Evolutionary conservation across 2,113 vertebrate species (phyloP).

Genomic region (Rhipidura dahli): DNA sequence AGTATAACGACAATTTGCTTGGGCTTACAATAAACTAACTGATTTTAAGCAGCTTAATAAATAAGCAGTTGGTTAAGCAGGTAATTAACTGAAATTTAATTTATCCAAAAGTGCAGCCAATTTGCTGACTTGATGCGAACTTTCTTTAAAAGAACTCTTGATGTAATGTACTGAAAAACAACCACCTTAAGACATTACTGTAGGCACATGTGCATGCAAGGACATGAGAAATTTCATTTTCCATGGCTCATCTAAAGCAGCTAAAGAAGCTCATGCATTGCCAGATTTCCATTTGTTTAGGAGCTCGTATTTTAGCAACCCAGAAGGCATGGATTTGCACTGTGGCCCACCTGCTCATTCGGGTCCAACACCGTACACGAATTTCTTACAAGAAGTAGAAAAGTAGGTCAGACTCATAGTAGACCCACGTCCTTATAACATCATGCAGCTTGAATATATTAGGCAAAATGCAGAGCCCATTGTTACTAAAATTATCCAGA

Average conservation of each 20-base stretch:
- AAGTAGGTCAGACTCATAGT: not conserved
- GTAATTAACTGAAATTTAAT: not conserved
- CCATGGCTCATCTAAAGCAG: not conserved
- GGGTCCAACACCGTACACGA: not conserved
- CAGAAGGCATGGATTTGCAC: not conserved
- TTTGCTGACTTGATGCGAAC: not conserved
- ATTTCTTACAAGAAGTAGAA: not conserved
- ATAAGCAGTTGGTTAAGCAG: constrained; percentile 12
- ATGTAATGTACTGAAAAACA: not conserved
- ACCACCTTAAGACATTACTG: not conserved
- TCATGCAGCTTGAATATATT: not conserved
- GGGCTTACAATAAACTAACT: not conserved
- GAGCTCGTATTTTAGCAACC: not conserved
- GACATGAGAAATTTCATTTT: not conserved
- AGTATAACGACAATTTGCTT: not conserved
- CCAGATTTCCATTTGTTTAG: not conserved
- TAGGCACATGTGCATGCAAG: not conserved
- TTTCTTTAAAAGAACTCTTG: not conserved
- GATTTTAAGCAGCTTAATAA: constrained; percentile 20
- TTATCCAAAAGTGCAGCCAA: not conserved
- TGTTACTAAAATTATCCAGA: not conserved
- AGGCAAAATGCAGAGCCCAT: not conserved
- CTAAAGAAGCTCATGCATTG: not conserved
- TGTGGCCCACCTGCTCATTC: not conserved
- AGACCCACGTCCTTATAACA: not conserved